Evolutionary conservation across 92 coral and sea anemone genomes (phyloP), one percentile per base, ranked within the genome.

Genomic region (Palythoa caribaeorum): DNA sequence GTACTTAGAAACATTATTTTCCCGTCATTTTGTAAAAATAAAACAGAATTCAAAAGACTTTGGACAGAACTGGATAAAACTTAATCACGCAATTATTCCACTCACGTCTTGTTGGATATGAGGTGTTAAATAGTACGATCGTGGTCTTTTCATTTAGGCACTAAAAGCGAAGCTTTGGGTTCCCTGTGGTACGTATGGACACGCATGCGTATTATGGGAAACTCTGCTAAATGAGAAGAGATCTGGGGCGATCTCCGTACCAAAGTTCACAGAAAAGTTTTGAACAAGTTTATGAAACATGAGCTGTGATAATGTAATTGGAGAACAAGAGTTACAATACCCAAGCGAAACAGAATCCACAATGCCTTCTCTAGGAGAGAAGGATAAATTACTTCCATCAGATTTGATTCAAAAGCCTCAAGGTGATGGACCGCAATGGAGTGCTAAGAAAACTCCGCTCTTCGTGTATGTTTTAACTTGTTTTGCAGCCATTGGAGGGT

Each of bases 401-500:
- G 39, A 60, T 68, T 10, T 71, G 0, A 59, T 80, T 6, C 74
- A 44, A 28, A 75, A 81, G 19, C 86, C 75, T 59, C 65, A 59
- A 59, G 65, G 28, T 28, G 28, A 28, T 28, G 28, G 19, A 59
- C 50, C 80, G 1, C 80, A 48, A 17, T 38, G 52, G 73, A 39
- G 59, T 68, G 52, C 50, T 21, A 65, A n/a, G 52, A 90, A 73
- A 20, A 39, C 88, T 12, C 88, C 89, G 11, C 20, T n/a, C 39
- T 94, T 90, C 72, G 92, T 94, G 66, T 94, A 92, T 69, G 71
- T 92, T 11, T 79, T 97, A 48, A 92, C 97, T 15, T 86, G 87
- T 4, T 95, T 97, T 51, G 99, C 99, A 1, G 99, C 98, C 0
- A 59, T 95, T 20, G 99, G 99, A 38, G 99, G 99, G 5, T 97